Evolutionary conservation across 1,140 invertebrate species (phyloP), one percentile per base, ranked within the genome.

Genomic region (Ceratosolen solmsi): DNA sequence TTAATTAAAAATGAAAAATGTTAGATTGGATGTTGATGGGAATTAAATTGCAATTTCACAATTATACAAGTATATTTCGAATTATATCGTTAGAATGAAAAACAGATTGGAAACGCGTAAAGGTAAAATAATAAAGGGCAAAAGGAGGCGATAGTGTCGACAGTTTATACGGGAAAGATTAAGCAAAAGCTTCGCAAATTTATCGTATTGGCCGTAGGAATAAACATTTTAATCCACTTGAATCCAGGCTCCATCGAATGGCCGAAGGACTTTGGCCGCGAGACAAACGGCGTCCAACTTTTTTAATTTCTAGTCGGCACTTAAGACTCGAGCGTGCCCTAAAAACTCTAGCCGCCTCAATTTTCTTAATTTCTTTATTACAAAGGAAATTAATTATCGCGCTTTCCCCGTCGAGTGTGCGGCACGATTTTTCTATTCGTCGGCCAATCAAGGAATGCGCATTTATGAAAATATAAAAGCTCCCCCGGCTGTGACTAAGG

Each of bases 181-280:
- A 38, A 20, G 27, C 17, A 38, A 68, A 68, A 38, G 33, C 63
- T 38, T 22, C 17, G 33, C 2, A 38, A 68, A 68, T 68, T 38
- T 68, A 68, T 68, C 33, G 63, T 17, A 68, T 38, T 38, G 33
- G 36, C 2, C 27, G 36, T 68, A n/a, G 17, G 33, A 68, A n/a
- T 68, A 68, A 68, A 68, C 33, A 68, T 38, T 38, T 68, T 68
- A 68, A 68, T 68, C 63, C 63, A 38, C 33, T 38, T n/a, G 33
- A 33, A 38, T 0, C 33, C 17, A 13, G 36, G 63, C 20, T 38
- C 20, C 22, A 68, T 68, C 33, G 63, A 38, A 68, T 68, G 33
- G 13, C n/a, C n/a, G n/a, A n/a, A n/a, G n/a, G n/a, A n/a, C n/a
- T n/a, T n/a, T n/a, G n/a, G 7, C 2, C 63, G 15, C 63, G 63